Evolutionary conservation across 37 sponge, comb jelly and placozoan genomes (phyloP).

Genomic region (Hormiphora californensis): DNA sequence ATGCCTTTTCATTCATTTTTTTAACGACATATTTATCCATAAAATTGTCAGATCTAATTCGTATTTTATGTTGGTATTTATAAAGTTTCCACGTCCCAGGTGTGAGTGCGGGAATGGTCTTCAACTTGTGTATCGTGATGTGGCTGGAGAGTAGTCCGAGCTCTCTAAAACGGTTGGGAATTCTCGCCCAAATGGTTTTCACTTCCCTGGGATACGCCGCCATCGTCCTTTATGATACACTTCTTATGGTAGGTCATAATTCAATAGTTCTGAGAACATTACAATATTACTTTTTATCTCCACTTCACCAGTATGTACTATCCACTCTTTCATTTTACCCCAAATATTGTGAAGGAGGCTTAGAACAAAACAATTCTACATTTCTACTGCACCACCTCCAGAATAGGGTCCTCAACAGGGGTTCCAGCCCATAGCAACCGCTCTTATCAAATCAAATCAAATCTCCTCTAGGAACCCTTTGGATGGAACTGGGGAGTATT

Average conservation of each 20-base stretch:
- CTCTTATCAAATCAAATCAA: background rate
- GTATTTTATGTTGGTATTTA: background rate
- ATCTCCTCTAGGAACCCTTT: background rate
- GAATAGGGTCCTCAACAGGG: too few species aligned
- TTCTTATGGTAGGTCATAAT: background rate
- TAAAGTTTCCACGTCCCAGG: background rate
- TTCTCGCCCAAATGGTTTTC: background rate
- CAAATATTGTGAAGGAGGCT: too few species aligned
- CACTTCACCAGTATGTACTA: too few species aligned
- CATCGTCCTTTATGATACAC: background rate
- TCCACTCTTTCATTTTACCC: too few species aligned
- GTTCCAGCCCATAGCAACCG: too few species aligned
- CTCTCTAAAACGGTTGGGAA: background rate
- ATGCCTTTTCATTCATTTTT: too few species aligned
- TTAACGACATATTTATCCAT: too few species aligned
- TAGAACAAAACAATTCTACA: too few species aligned
- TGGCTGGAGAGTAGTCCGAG: slow-evolving; percentile 1
- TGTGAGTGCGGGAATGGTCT: background rate
- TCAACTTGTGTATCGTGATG: background rate
- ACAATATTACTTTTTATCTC: too few species aligned
- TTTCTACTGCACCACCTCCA: too few species aligned
- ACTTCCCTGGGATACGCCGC: background rate
- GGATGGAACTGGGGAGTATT: background rate
- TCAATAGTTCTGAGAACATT: background rate
- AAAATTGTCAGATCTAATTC: background rate